Evolutionary conservation across 2,888 invertebrate species (phyloP).

Genomic region (Meiosimyza decipiens): DNA sequence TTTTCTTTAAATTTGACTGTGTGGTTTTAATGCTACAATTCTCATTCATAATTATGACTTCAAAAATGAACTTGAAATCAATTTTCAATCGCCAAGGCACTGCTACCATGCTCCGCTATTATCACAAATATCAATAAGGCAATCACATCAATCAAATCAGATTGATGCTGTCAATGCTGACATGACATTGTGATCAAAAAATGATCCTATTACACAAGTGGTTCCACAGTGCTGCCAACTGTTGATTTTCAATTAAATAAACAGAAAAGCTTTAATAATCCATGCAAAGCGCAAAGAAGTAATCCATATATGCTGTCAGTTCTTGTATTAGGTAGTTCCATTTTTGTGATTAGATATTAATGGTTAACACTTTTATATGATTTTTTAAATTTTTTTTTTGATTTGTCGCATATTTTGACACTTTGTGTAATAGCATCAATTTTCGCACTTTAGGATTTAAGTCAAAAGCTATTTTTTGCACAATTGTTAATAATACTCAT

Average conservation of each 20-base stretch:
- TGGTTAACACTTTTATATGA: conserved; percentile 5
- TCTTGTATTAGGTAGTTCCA: neutral
- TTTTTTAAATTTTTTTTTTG: conserved; percentile 2
- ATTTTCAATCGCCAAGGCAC: too few species aligned
- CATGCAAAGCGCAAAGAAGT: neutral
- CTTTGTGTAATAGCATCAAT: neutral
- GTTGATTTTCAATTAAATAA: neutral
- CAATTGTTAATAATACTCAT: neutral
- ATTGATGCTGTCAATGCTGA: too few species aligned
- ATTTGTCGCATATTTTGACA: neutral
- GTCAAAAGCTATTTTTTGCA: neutral
- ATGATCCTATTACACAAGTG: conserved; percentile 39
- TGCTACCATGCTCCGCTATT: too few species aligned
- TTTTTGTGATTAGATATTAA: neutral
- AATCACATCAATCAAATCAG: too few species aligned
- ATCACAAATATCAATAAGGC: too few species aligned
- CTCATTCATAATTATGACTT: too few species aligned
- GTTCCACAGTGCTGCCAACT: neutral
- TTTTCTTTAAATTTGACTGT: too few species aligned
- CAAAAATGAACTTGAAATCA: too few species aligned
- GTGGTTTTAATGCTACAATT: too few species aligned
- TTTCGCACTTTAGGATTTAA: neutral
- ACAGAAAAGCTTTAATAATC: neutral
- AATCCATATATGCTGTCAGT: neutral
- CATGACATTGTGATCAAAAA: conserved; percentile 36